Evolutionary conservation across 2,888 invertebrate genomes (phyloP).

Genomic region (Archips crataeganus): DNA sequence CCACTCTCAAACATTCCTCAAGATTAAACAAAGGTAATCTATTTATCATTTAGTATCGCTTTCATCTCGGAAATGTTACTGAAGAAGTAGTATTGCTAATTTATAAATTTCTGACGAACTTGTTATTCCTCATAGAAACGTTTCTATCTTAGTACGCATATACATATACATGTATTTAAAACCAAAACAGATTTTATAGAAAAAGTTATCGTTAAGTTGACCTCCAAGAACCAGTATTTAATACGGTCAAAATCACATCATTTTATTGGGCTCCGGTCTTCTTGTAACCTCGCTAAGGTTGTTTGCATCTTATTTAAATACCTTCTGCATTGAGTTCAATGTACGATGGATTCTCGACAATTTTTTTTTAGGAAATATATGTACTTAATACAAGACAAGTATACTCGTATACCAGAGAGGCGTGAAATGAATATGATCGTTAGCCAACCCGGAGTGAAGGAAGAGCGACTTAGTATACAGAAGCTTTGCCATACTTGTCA

Average conservation of each 20-base stretch:
- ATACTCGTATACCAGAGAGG: too few species aligned
- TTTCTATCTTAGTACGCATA: not conserved
- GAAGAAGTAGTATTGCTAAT: not conserved
- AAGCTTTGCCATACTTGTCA: too few species aligned
- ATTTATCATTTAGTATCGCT: too few species aligned
- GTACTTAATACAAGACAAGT: too few species aligned
- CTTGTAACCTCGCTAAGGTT: not conserved
- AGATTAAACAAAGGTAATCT: too few species aligned
- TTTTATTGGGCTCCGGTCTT: not conserved
- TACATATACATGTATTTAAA: not conserved
- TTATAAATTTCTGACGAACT: not conserved
- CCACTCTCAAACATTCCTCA: too few species aligned
- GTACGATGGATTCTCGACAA: not conserved
- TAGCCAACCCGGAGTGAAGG: too few species aligned
- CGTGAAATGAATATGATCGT: too few species aligned
- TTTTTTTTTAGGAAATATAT: not conserved
- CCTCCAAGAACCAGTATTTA: slow-evolving; percentile 15
- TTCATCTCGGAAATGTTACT: too few species aligned
- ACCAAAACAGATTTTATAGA: not conserved
- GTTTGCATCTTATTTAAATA: slow-evolving; percentile 7
- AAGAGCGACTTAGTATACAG: too few species aligned
- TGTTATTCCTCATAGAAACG: not conserved
- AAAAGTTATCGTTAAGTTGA: not conserved
- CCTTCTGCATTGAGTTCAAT: not conserved
- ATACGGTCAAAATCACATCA: not conserved